Percentiles rank a stretch among this genome's conserved stretches.
These are phyloP conservation scores for Anniella stebbinsi DNA, from an alignment of 2,797 vertebrate species.

Conservation along the genomic window DNA sequence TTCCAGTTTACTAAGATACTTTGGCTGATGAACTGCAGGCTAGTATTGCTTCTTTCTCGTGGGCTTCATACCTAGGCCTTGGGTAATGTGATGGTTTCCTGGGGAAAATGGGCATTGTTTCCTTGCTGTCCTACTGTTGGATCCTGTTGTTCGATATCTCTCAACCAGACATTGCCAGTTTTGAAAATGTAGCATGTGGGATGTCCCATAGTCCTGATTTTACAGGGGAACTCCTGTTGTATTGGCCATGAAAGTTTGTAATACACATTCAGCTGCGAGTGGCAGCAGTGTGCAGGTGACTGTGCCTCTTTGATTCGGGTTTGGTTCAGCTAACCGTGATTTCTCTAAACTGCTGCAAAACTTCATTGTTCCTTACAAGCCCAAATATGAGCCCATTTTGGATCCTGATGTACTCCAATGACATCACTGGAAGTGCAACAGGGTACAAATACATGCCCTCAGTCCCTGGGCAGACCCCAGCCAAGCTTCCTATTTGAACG, in stretches of 20 bases:
- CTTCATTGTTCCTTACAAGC: background rate
- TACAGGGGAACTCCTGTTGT: background rate
- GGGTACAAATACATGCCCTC: too few relatives aligned
- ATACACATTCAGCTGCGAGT: background rate
- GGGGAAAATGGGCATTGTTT: background rate
- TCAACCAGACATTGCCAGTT: background rate
- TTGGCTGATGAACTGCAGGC: background rate
- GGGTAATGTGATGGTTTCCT: background rate
- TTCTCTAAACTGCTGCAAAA: background rate
- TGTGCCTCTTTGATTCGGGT: background rate
- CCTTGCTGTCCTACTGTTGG: background rate
- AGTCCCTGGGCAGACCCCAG: too few relatives aligned
- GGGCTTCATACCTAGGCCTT: background rate
- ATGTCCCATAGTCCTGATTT: background rate
- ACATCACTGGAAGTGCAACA: background rate
- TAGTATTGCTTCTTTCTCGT: background rate
- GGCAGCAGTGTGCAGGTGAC: background rate
- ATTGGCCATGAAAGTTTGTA: background rate
- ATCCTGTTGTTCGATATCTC: background rate
- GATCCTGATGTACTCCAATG: background rate
- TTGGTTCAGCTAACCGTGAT: background rate
- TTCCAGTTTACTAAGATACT: background rate
- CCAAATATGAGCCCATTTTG: background rate
- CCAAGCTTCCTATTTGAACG: too few relatives aligned
- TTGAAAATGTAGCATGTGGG: background rate